Evolutionary conservation across 2,888 invertebrate genomes (phyloP), one percentile per base, ranked within the genome.

Genomic region (Cryptophagus acutangulus): DNA sequence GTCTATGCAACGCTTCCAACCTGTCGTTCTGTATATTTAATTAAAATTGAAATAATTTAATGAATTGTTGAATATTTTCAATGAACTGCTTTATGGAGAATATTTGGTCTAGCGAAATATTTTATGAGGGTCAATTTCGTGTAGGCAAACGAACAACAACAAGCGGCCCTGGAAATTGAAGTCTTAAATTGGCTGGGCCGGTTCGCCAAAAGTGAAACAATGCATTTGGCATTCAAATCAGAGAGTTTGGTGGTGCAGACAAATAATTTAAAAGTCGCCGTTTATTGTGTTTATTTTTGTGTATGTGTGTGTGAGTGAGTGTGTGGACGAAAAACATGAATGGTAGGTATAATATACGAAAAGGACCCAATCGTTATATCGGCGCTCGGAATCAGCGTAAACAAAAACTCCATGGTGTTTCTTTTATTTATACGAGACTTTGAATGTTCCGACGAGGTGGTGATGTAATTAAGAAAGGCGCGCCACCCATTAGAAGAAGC

Each of bases 401-500:
- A 31, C 5, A 14, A 60, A 62, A 62, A 63, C 58, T 49, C 51
- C 47, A 50, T 61, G 58, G 62, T 62, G 66, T 64, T 63, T 64
- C 63, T 62, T 65, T 66, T 64, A 67, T 66, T 66, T 66, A 66
- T 65, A 56, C 55, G 51, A 49, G 56, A 60, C 66, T 67, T 67
- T 67, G 66, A 62, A 55, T 65, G 66, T 66, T 58, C 66, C 66
- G 66, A 59, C 63, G 53, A 65, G 64, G 65, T 67, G 66, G 61
- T 66, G 66, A 65, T 65, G 66, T 67, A 67, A 67, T 67, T 67
- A 67, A 66, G 61, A 57, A 62, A 62, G 63, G 64, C 65, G 61
- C 62, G 66, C 67, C 66, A 66, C 66, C 68, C 66, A 67, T 68
- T 66, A 66, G 63, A 64, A 56, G 58, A 58, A 59, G 57, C 61